Conservation (phyloP, 2,797 vertebrate species). For the Danionella dracula region DNA sequence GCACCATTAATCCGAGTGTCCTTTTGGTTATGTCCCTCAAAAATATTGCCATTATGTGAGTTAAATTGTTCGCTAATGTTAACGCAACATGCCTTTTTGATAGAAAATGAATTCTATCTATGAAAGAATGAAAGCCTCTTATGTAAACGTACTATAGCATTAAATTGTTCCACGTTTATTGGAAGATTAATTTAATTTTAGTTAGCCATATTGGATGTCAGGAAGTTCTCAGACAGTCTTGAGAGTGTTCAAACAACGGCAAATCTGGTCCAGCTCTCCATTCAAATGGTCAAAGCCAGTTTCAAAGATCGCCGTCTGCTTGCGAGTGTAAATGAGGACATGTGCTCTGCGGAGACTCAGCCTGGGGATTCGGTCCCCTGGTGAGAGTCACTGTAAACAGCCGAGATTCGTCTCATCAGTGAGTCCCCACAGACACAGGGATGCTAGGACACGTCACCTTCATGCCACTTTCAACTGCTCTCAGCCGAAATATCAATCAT, state of each 20-base stretch:
- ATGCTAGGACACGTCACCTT: constrained; percentile 2
- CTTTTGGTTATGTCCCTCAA: too few species aligned
- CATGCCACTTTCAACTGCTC: constrained; percentile 1
- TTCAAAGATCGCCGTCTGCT: neutral
- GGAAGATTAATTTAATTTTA: too few species aligned
- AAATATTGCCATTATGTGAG: too few species aligned
- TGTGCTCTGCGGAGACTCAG: neutral
- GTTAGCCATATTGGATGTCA: too few species aligned
- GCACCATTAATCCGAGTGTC: too few species aligned
- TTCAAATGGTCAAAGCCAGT: neutral
- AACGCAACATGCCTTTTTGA: too few species aligned
- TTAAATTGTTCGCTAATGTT: too few species aligned
- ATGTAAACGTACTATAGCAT: too few species aligned
- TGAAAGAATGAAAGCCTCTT: too few species aligned
- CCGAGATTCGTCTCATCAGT: constrained; percentile 2
- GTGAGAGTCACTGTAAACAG: constrained; percentile 16
- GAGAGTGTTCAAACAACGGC: neutral
- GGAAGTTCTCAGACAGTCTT: too few species aligned
- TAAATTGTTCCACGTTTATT: too few species aligned
- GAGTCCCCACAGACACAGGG: constrained; percentile 1
- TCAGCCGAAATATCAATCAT: constrained; percentile 9
- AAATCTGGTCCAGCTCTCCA: neutral
- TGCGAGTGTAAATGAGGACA: neutral
- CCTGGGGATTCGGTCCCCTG: constrained; percentile 3
- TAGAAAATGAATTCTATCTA: too few species aligned